phyloP scores from a whole-genome alignment of 2,797 vertebrate genomes.

The Remorina albescens region DNA sequence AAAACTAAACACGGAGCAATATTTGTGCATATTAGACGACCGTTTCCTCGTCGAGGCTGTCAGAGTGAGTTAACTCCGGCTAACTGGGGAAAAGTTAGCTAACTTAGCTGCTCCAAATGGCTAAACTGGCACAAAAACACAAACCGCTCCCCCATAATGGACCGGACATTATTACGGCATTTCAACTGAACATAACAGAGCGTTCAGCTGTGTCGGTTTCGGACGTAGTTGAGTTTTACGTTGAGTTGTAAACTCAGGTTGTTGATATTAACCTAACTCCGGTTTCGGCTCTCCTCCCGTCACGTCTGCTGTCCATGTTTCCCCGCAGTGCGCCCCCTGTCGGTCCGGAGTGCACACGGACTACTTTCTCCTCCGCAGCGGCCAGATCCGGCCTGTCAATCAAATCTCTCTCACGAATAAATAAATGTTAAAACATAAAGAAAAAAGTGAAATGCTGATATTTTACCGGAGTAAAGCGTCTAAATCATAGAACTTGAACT shows the following conservation, averaged over 20 bases:
- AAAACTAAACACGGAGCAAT: not conserved
- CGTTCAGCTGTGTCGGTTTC: not conserved
- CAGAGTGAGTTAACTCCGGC: not conserved
- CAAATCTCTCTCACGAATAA: too few relatives aligned
- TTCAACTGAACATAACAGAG: fast-evolving
- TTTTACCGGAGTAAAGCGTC: too few relatives aligned
- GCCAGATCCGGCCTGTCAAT: too few relatives aligned
- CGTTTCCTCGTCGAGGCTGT: not conserved
- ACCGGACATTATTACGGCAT: not conserved
- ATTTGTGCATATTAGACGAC: conserved; percentile 32
- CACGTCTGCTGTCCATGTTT: not conserved
- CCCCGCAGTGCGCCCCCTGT: conserved; percentile 32
- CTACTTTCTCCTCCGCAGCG: too few relatives aligned
- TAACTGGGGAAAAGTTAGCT: conserved; percentile 38
- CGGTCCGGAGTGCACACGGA: conserved; percentile 9
- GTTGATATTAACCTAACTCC: conserved; percentile 56
- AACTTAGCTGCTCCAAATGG: conserved; percentile 13
- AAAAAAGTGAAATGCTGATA: too few relatives aligned
- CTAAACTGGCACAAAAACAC: conserved; percentile 30
- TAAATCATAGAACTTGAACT: too few relatives aligned
- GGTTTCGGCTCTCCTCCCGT: conserved; percentile 2
- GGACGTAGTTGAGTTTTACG: conserved; percentile 28
- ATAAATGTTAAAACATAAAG: too few relatives aligned
- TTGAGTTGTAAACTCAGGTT: conserved; percentile 44
- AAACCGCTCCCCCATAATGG: conserved; percentile 42